Evolutionary conservation across 64 coral and sea anemone species (phyloP).

Genomic region (Astreopora myriophthalma): DNA sequence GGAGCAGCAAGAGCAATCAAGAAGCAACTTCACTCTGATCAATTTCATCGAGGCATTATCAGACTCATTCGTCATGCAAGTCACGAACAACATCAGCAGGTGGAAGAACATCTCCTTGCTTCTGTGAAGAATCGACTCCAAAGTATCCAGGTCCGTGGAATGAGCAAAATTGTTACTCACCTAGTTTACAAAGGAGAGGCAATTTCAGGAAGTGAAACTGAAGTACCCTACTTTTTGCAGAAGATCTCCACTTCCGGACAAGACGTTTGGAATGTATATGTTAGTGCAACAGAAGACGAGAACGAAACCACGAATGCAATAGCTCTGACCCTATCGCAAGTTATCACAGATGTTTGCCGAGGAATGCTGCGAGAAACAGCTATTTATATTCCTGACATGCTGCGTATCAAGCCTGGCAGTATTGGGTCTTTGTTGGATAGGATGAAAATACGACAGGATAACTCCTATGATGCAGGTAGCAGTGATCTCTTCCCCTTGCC

Average conservation of each 20-base stretch:
- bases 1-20: conserved; percentile 7
- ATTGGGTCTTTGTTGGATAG: conserved; percentile 56
- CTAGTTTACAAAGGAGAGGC: conserved; percentile 8
- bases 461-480: neutral
- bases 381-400: conserved; percentile 45
- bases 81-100: neutral
- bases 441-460: conserved; percentile 49
- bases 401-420: neutral
- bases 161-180: conserved; percentile 36
- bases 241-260: neutral
- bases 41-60: conserved; percentile 65
- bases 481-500: conserved; percentile 32
- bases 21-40: conserved; percentile 1
- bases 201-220: conserved; percentile 46
- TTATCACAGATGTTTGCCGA: conserved; percentile 31
- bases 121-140: neutral
- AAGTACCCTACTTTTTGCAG: conserved; percentile 66
- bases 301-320: neutral
- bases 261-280: conserved; percentile 65
- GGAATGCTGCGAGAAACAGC: conserved; percentile 44
- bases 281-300: neutral
- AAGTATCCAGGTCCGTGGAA: neutral
- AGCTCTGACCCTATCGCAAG: conserved; percentile 53
- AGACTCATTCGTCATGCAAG: conserved; percentile 72
- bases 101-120: neutral